Conservation (phyloP, 2,113 vertebrate genomes). For the Rhadina sibilatrix region DNA sequence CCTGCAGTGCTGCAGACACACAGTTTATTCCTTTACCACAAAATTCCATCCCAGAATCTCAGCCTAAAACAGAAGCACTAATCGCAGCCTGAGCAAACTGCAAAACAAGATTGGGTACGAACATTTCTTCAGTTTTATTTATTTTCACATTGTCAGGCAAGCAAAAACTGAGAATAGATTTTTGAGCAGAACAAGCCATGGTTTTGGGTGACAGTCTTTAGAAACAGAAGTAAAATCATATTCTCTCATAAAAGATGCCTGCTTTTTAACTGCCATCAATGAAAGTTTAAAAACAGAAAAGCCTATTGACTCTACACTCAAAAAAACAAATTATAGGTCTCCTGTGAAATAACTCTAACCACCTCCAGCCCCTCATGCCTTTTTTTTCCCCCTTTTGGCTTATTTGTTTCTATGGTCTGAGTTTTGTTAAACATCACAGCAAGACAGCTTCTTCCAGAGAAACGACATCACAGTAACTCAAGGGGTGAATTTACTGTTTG, state of each 20-base stretch:
- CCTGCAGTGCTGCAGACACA: neutral
- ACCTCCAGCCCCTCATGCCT: neutral
- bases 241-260: neutral
- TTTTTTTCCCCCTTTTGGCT: neutral
- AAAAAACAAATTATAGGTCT: neutral
- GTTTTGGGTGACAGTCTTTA: neutral
- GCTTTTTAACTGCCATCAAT: neutral
- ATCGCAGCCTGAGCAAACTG: neutral
- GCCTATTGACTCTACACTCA: neutral
- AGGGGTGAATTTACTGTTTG: neutral
- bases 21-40: neutral
- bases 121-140: neutral
- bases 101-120: neutral
- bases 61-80: neutral
- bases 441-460: neutral
- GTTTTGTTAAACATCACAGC: neutral
- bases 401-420: neutral
- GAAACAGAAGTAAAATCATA: neutral
- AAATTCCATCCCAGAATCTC: neutral
- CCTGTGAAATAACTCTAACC: neutral
- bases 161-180: neutral
- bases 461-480: neutral
- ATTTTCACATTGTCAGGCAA: neutral
- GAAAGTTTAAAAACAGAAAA: neutral
- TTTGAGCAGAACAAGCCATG: neutral